phyloP scores from a whole-genome alignment of 2,113 vertebrate genomes.

The Zosterops pallidus region DNA sequence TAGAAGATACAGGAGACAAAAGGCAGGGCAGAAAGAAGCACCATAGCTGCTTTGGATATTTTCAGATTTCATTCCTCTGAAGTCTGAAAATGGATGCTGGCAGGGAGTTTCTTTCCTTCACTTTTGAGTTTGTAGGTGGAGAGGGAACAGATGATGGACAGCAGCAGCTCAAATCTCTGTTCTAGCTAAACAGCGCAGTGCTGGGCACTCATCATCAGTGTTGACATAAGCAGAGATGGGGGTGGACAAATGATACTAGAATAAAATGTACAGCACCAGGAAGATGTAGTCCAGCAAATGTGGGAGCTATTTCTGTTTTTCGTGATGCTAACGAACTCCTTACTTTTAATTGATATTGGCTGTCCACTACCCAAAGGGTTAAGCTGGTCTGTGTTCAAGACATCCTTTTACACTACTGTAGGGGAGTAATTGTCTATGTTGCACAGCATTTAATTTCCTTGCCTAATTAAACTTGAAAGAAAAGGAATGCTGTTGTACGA shows the following conservation, averaged over 20 bases:
- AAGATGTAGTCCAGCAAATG: slow-evolving; percentile 3
- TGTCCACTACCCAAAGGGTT: background rate
- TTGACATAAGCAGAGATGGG: slow-evolving; percentile 43
- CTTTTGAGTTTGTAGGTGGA: slow-evolving; percentile 32
- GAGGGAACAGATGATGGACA: slow-evolving; percentile 32
- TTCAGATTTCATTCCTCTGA: background rate
- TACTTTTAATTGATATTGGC: background rate
- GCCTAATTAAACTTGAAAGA: slow-evolving; percentile 21
- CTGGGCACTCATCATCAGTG: background rate
- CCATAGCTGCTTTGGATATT: background rate
- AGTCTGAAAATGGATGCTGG: slow-evolving; percentile 20
- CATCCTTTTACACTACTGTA: background rate
- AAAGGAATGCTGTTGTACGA: background rate
- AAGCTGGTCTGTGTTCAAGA: background rate
- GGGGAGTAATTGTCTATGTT: background rate
- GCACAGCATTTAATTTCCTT: background rate
- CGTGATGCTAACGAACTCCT: background rate
- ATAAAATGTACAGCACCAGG: background rate
- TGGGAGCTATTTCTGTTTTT: background rate
- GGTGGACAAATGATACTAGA: slow-evolving; percentile 39
- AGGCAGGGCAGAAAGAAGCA: background rate
- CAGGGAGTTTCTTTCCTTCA: slow-evolving; percentile 3
- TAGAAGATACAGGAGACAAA: background rate
- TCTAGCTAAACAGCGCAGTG: background rate
- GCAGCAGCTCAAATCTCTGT: background rate